phyloP scores from a whole-genome alignment of 2,888 invertebrate species.

The Micoletzkya japonica region DNA sequence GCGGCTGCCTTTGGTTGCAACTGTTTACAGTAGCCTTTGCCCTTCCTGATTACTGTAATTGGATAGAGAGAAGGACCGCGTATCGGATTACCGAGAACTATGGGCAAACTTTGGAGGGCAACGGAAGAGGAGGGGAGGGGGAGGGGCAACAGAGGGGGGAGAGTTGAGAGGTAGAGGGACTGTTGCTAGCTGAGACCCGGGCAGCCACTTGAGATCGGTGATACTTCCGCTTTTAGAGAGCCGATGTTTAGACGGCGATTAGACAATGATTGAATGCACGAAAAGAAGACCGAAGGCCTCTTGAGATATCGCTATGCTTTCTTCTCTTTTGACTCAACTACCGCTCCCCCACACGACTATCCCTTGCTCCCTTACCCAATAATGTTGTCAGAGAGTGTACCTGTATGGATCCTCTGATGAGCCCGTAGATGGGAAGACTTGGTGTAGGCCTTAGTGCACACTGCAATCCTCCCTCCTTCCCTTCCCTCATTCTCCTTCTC shows the following conservation, averaged over 20 bases:
- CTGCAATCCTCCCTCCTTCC: slow-evolving; percentile 28
- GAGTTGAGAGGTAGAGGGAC: slow-evolving; percentile 14
- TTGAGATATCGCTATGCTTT: not conserved
- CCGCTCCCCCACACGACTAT: too few species aligned
- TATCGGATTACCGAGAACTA: slow-evolving; percentile 24
- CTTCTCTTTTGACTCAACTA: not conserved
- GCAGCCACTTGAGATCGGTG: slow-evolving; percentile 1
- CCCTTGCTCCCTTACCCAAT: not conserved
- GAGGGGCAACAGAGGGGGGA: too few species aligned
- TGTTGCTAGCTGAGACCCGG: slow-evolving; percentile 13
- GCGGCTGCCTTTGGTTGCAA: not conserved
- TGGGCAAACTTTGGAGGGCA: slow-evolving; percentile 26
- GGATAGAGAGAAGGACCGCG: not conserved
- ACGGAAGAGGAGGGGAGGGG: too few species aligned
- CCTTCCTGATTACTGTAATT: slow-evolving; percentile 23
- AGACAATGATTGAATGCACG: too few species aligned
- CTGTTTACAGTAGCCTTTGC: slow-evolving; percentile 13
- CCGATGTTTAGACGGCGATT: not conserved
- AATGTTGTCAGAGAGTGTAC: slow-evolving; percentile 28
- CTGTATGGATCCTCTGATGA: slow-evolving; percentile 47
- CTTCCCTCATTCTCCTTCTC: not conserved
- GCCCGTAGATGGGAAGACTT: slow-evolving; percentile 52
- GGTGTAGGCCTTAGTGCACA: slow-evolving; percentile 48
- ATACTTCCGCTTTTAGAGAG: not conserved
- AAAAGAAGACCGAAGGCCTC: slow-evolving; percentile 1